phyloP scores from a whole-genome alignment of 2,888 invertebrate genomes.

The Bembecia ichneumoniformis region DNA sequence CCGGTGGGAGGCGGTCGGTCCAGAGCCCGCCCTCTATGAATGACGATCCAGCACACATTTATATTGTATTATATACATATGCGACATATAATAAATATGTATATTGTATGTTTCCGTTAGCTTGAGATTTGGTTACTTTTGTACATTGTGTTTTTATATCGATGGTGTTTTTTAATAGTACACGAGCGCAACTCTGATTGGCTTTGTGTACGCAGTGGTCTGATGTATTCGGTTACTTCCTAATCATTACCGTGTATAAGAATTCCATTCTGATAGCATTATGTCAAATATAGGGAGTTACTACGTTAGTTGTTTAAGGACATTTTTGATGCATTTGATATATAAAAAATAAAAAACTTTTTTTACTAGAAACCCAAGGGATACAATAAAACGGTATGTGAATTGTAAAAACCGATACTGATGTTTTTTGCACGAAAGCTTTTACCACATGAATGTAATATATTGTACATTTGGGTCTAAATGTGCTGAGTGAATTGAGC shows the following conservation, averaged over 20 bases:
- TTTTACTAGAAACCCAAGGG: slow-evolving; percentile 68
- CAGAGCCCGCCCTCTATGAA: slow-evolving; percentile 5
- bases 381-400: slow-evolving; percentile 57
- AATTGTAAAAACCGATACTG: slow-evolving; percentile 62
- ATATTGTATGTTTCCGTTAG: slow-evolving; percentile 55
- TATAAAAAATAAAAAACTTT: slow-evolving; percentile 42
- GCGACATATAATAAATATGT: slow-evolving; percentile 17
- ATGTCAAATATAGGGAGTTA: slow-evolving; percentile 55
- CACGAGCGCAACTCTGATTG: slow-evolving; percentile 58
- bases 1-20: slow-evolving; percentile 23
- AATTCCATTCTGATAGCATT: slow-evolving; percentile 59
- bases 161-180: slow-evolving; percentile 65
- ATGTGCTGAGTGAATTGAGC: slow-evolving; percentile 69
- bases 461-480: slow-evolving; percentile 72
- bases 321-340: slow-evolving; percentile 73
- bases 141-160: slow-evolving; percentile 69
- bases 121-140: slow-evolving; percentile 65
- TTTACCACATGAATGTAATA: slow-evolving; percentile 67
- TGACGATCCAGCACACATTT: neutral
- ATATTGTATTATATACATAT: too few species aligned
- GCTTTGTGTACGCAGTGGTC: slow-evolving; percentile 64
- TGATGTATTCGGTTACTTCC: slow-evolving; percentile 62
- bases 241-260: slow-evolving; percentile 55
- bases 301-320: slow-evolving; percentile 71
- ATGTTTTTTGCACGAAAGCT: slow-evolving; percentile 66